Base-by-base conservation (phyloP, 2,113 vertebrate genomes). In the Morone saxatilis region DNA sequence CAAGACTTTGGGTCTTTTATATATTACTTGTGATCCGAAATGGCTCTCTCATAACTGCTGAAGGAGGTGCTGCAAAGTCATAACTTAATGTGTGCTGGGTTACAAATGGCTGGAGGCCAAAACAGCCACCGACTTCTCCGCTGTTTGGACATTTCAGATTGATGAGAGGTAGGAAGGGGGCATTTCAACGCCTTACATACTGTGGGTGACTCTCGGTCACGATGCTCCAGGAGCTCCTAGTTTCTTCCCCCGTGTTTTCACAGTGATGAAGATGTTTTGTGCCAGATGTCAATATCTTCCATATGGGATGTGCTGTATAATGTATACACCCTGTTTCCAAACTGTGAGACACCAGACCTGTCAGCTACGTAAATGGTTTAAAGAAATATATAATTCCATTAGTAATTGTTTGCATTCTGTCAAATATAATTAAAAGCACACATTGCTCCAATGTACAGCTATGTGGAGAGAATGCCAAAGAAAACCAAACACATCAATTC, bases 231-330 rank as follows among this genome's bases (percentile, higher is more conserved):
- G 53, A 76, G 48, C 76, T 38, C n/a, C 43, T 61, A 11, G 50
- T 31, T 47, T 76, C 54, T 65, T 43, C 73, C 19, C 78, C 76
- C 60, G n/a, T 4, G 54, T 51, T 74, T 78, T 86, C 57, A 66
- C 45, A 72, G 48, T 77, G 67, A 90, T 83, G 56, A 68, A 80
- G 74, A 60, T 71, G 47, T 41, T 71, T 67, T 16, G 59, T 78
- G 82, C 78, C 92, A 91, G 81, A 91, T 85, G 90, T 86, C 88
- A 83, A 89, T 86, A 65, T 77, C 8, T 91, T 85, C 84, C 88
- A 92, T 88, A 92, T 90, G 91, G 31, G 77, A 87, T 76, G 43
- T 66, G 66, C 74, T 57, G 31, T 57, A 63, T 84, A 68, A 80
- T 63, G 57, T 61, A 51, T 22, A 82, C 36, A 13, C 36, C 41